phyloP scores from a whole-genome alignment of 2,888 invertebrate genomes.

The Alentia gelatinosa region DNA sequence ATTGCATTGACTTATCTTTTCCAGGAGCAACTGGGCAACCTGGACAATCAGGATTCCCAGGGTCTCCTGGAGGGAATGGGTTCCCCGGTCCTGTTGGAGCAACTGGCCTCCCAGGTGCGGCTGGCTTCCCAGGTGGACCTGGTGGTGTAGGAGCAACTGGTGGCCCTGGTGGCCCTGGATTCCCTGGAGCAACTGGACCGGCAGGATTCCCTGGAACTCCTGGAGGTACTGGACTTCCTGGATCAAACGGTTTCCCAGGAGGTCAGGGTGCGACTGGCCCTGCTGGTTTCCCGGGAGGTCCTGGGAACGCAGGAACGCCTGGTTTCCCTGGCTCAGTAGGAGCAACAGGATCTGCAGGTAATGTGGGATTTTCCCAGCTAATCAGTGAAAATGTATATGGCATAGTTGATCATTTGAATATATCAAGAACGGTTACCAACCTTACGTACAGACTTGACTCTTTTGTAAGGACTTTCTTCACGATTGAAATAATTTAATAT shows the following conservation, averaged over 20 bases:
- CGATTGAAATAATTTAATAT: too few relatives aligned
- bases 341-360: not conserved
- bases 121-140: conserved; percentile 46
- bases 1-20: too few relatives aligned
- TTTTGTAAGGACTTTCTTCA: too few relatives aligned
- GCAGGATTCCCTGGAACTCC: conserved; percentile 9
- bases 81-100: conserved; percentile 11
- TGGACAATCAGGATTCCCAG: conserved; percentile 53
- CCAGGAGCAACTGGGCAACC: conserved; percentile 38
- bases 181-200: not conserved
- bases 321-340: conserved; percentile 34
- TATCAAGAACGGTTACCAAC: too few relatives aligned
- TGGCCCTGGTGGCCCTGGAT: not conserved
- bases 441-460: too few relatives aligned
- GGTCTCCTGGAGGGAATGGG: conserved; percentile 31
- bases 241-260: not conserved
- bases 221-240: conserved; percentile 35
- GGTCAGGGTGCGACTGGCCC: conserved; percentile 42
- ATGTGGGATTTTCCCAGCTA: too few relatives aligned
- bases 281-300: not conserved
- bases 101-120: conserved; percentile 10
- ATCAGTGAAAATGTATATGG: too few relatives aligned
- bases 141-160: conserved; percentile 11
- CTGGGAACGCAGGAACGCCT: conserved; percentile 22
- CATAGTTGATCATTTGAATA: too few relatives aligned